Conservation (phyloP, 2,797 vertebrate genomes). For the Trichosurus vulpecula region DNA sequence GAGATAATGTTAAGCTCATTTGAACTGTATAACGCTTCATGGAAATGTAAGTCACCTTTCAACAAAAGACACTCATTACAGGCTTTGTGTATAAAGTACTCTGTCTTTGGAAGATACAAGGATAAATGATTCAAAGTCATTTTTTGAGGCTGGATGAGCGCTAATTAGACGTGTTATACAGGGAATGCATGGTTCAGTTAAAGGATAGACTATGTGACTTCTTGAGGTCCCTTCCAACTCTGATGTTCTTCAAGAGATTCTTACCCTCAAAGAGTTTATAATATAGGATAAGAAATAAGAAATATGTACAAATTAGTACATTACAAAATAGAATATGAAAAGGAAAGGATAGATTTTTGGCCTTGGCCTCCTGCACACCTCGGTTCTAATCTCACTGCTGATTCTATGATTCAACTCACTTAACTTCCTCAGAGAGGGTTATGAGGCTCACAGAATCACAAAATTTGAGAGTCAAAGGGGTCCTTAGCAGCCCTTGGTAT, state of each 20-base stretch:
- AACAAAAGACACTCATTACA: neutral
- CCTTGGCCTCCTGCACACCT: neutral
- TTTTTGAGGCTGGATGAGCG: neutral
- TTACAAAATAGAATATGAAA: neutral
- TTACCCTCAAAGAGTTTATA: neutral
- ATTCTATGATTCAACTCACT: neutral
- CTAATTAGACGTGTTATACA: too few relatives aligned
- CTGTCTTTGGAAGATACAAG: neutral
- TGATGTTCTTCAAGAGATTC: neutral
- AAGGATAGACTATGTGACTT: neutral
- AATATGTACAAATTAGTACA: neutral
- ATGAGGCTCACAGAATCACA: neutral
- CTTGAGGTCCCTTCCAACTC: neutral
- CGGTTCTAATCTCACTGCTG: neutral
- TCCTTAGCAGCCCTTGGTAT: neutral
- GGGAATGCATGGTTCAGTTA: too few relatives aligned
- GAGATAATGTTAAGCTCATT: neutral
- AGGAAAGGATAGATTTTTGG: neutral
- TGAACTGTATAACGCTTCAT: neutral
- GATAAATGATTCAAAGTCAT: neutral
- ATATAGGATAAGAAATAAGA: neutral
- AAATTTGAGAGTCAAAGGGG: neutral
- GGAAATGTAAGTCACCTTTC: neutral
- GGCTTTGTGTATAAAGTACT: neutral
- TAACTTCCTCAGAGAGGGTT: neutral